A percentile compares a stretch with the other conserved stretches of the same genome.
Evolutionary conservation across 2,113 vertebrate species (phyloP).

Genomic region (Boleophthalmus pectinirostris): DNA sequence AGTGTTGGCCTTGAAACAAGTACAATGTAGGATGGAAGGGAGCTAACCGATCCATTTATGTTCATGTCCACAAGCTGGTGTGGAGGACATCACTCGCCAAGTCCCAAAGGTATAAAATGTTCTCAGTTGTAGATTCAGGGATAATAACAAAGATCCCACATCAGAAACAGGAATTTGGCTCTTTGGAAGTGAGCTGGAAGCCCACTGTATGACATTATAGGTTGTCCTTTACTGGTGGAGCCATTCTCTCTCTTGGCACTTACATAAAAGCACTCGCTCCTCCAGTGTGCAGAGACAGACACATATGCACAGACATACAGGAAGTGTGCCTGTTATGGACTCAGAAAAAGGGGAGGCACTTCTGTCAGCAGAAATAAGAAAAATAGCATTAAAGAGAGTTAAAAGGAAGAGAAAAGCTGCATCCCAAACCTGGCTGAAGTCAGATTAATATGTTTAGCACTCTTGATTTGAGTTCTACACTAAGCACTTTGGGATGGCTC

Average conservation of each 20-base stretch:
- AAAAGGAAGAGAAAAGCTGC: slow-evolving; percentile 60
- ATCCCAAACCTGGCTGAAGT: slow-evolving; percentile 46
- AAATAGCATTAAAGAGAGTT: slow-evolving; percentile 69
- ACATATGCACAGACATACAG: slow-evolving; percentile 47
- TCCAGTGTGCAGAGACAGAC: slow-evolving; percentile 56
- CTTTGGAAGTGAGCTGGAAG: slow-evolving; percentile 71
- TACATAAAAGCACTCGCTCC: slow-evolving; percentile 74
- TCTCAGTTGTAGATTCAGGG: slow-evolving; percentile 79
- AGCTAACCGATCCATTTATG: slow-evolving; percentile 62
- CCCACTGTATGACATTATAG: slow-evolving; percentile 69
- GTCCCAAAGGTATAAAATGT: slow-evolving; percentile 75
- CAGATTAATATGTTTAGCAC: not conserved
- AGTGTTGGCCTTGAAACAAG: slow-evolving; percentile 56
- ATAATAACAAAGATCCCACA: slow-evolving; percentile 79
- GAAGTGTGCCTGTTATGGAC: slow-evolving; percentile 74
- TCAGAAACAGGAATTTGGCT: slow-evolving; percentile 75
- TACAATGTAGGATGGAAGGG: slow-evolving; percentile 59
- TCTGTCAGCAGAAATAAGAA: slow-evolving; percentile 74
- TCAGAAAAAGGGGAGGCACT: slow-evolving; percentile 64
- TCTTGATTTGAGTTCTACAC: not conserved
- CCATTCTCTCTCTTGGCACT: slow-evolving; percentile 76
- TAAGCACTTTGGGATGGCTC: not conserved
- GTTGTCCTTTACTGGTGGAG: slow-evolving; percentile 70
- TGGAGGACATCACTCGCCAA: slow-evolving; percentile 60
- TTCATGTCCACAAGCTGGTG: slow-evolving; percentile 65